phyloP scores from a whole-genome alignment of 1,140 invertebrate genomes.

The Eulimnadia texana region DNA sequence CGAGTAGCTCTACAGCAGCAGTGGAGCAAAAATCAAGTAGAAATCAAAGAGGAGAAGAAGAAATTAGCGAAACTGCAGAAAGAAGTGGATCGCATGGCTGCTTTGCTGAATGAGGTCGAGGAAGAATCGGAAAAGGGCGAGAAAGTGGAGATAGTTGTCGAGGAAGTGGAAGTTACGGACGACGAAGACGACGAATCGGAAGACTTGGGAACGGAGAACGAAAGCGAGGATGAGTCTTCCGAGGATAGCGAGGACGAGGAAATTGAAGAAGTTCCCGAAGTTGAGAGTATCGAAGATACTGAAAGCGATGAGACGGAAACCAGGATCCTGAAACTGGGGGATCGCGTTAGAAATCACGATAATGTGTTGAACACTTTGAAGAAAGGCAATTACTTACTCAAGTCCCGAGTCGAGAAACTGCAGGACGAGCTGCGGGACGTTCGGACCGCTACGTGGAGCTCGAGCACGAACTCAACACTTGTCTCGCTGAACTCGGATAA shows the following conservation, averaged over 20 bases:
- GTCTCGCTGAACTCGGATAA: slow-evolving; percentile 53
- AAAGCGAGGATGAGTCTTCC: slow-evolving; percentile 30
- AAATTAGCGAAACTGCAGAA: slow-evolving; percentile 46
- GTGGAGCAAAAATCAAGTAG: slow-evolving; percentile 59
- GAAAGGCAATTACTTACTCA: slow-evolving; percentile 69
- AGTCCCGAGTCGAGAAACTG: slow-evolving; percentile 66
- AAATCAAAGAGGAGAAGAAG: slow-evolving; percentile 40
- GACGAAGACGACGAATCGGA: slow-evolving; percentile 27
- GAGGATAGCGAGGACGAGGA: slow-evolving; percentile 3
- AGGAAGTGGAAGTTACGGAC: slow-evolving; percentile 55
- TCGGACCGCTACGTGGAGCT: slow-evolving; percentile 55
- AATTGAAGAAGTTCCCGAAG: slow-evolving; percentile 2
- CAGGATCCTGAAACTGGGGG: slow-evolving; percentile 17
- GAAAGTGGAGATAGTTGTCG: slow-evolving; percentile 43
- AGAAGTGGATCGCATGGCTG: slow-evolving; percentile 77
- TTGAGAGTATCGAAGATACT: slow-evolving; percentile 47
- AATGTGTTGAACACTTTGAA: slow-evolving; percentile 56
- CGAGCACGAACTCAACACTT: slow-evolving; percentile 66
- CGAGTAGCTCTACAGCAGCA: slow-evolving; percentile 56
- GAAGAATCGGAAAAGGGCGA: slow-evolving; percentile 43
- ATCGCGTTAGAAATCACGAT: slow-evolving; percentile 48
- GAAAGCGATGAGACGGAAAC: slow-evolving; percentile 32
- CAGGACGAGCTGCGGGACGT: slow-evolving; percentile 70
- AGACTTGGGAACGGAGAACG: slow-evolving; percentile 54
- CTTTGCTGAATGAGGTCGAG: slow-evolving; percentile 58